Base-by-base conservation (phyloP, 2,888 invertebrate species). In the Epinotia demarniana region DNA sequence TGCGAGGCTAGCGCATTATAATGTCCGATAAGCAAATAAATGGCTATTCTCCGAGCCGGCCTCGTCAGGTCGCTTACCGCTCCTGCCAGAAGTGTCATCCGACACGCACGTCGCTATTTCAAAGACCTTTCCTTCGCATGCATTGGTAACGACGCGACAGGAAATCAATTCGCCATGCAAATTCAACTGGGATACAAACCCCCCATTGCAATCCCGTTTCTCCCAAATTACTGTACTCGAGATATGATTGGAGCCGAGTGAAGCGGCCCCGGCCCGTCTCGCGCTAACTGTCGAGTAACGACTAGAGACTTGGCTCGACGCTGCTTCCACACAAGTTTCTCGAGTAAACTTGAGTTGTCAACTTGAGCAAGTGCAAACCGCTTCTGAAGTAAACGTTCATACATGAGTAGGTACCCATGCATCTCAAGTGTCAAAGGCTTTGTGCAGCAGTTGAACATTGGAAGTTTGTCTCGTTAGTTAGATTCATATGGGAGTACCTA, bases 21-120 rank as follows among this genome's bases (percentile, higher is more conserved):
- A 69, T 86, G 88, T 83, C 89, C 89, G 92, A 93, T 93, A 93
- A 93, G 91, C 89, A 92, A 91, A 92, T 88, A 92, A 89, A 89
- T 87, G 87, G 79, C 82, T 71, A 53, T 64, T 77, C 69, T 73
- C 75, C 33, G 73, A 57, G 61, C 57, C 66, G 43, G 64, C 23
- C 19, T 33, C 70, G 60, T 71, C 71, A 72, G 75, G 71, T 67
- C 75, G 66, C 46, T 46, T 75, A 75, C 67, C 67, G 75, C 57
- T 46, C 61, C 55, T 72, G 43, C 46, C 27, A 43, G 60, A 58
- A 63, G 49, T 43, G 11, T 13, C 27, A 43, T 39, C 16, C 39
- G n/a, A 27, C 39, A 69, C 11, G 46, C 43, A 58, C 68, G 27
- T 33, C 19, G 43, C 75, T n/a, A 68, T 62, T 39, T 43, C 72